phyloP scores from a whole-genome alignment of 2,797 vertebrate species.

The Myotis pilosus region DNA sequence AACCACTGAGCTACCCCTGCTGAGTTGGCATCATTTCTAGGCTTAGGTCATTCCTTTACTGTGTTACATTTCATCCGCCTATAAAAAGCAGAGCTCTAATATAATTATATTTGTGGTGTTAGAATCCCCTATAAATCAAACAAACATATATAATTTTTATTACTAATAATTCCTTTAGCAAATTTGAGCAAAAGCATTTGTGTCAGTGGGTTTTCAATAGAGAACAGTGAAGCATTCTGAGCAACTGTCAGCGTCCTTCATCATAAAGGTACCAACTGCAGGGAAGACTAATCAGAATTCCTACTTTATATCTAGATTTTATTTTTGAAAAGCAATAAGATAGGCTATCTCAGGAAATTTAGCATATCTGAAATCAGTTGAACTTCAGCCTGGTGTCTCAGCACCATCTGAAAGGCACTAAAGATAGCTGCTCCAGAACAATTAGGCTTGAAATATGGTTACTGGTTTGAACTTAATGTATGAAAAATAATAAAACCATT shows the following conservation, averaged over 20 bases:
- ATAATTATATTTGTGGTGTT: background rate
- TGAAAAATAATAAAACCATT: slow-evolving; percentile 50
- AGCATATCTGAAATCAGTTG: slow-evolving; percentile 10
- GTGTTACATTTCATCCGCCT: background rate
- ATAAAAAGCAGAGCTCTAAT: background rate
- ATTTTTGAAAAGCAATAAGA: slow-evolving; percentile 48
- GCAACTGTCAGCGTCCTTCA: background rate
- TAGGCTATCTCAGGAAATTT: slow-evolving; percentile 32
- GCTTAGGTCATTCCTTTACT: background rate
- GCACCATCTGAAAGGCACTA: slow-evolving; percentile 40
- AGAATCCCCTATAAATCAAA: background rate
- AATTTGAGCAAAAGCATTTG: background rate
- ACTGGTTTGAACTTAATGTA: slow-evolving; percentile 24
- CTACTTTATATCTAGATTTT: slow-evolving; percentile 50
- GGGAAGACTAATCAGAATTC: slow-evolving; percentile 27
- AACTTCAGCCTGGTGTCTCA: slow-evolving; percentile 29
- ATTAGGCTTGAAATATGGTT: slow-evolving; percentile 53
- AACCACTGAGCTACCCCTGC: too few relatives aligned
- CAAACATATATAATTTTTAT: background rate
- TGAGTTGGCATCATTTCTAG: background rate
- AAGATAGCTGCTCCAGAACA: background rate
- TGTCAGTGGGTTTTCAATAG: background rate
- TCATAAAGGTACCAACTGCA: background rate
- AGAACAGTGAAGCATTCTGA: background rate
- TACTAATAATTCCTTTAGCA: background rate